Evolutionary conservation across 2,113 vertebrate genomes (phyloP), one percentile per base, ranked within the genome.

Genomic region (Glareola pratincola): DNA sequence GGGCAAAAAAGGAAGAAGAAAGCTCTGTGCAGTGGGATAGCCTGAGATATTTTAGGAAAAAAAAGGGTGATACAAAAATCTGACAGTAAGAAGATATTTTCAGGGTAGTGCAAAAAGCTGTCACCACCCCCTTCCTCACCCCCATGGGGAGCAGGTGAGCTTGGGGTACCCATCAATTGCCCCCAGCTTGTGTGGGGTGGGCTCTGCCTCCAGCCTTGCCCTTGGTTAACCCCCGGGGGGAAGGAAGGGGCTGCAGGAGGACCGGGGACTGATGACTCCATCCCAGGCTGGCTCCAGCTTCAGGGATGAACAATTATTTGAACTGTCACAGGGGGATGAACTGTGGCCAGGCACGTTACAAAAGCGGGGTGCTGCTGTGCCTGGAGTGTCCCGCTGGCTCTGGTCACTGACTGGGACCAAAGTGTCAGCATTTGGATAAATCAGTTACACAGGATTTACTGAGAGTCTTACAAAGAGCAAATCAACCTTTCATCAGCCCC

Each of bases 181-280:
- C 20, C 12, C 36, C 15, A 8, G 14, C 23, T 41, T 12, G 15
- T 18, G 32, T 7, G 21, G 26, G 10, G 21, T 18, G 34, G 41
- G 29, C 10, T 83, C 13, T n/a, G 41, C 67, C 34, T 43, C 45
- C 60, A 48, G 47, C 36, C 27, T 30, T 27, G 71, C 39, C 37
- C 78, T 27, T 1, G 1, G 9, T 47, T 50, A 12, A 24, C 3
- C 2, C 60, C 26, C 4, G 3, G 21, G 15, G n/a, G 23, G 10
- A 59, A 36, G 11, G 21, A 59, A 36, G 11, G 21, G 11, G 45
- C 26, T 71, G 43, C 57, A 15, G 63, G 36, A 69, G n/a, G 18
- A 60, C 50, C 0, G 0, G 13, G 30, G 30, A 23, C 9, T 0
- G 1, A 54, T 8, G 14, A 3, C 51, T 66, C 17, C 2, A 0